Conservation (phyloP, 2,797 vertebrate species). For the Denticeps clupeoides region DNA sequence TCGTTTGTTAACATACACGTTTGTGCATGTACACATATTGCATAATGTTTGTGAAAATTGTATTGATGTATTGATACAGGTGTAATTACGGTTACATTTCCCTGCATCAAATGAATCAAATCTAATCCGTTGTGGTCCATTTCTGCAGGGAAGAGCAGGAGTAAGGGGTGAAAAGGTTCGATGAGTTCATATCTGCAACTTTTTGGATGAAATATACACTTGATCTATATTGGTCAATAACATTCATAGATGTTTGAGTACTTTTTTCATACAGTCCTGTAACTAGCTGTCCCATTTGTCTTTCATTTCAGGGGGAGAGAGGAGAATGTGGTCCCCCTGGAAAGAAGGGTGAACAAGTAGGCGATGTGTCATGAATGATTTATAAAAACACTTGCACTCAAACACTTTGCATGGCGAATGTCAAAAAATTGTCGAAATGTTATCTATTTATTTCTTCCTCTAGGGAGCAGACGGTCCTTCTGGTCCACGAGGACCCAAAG, state of each 20-base stretch:
- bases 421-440: neutral
- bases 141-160: conserved; percentile 60
- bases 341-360: conserved; percentile 49
- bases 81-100: too few species aligned
- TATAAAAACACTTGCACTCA: too few species aligned
- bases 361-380: conserved; percentile 9
- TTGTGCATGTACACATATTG: neutral
- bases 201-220: too few species aligned
- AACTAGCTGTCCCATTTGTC: neutral
- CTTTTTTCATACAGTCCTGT: neutral
- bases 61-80: neutral
- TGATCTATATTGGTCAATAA: neutral
- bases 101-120: too few species aligned
- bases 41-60: neutral
- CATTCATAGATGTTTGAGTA: neutral
- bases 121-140: neutral
- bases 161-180: conserved; percentile 71
- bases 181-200: too few species aligned
- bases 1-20: neutral
- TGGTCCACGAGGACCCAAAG: conserved; percentile 43
- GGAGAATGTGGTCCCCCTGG: conserved; percentile 52
- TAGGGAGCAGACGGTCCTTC: conserved; percentile 45
- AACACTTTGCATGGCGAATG: neutral
- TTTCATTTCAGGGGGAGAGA: conserved; percentile 40
- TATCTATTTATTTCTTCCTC: conserved; percentile 7